A percentile compares a stretch with the other conserved stretches of the same genome.
These are phyloP conservation scores for Lepidonotus clava DNA, from an alignment of 2,888 invertebrate species.

Conservation along the genomic window DNA sequence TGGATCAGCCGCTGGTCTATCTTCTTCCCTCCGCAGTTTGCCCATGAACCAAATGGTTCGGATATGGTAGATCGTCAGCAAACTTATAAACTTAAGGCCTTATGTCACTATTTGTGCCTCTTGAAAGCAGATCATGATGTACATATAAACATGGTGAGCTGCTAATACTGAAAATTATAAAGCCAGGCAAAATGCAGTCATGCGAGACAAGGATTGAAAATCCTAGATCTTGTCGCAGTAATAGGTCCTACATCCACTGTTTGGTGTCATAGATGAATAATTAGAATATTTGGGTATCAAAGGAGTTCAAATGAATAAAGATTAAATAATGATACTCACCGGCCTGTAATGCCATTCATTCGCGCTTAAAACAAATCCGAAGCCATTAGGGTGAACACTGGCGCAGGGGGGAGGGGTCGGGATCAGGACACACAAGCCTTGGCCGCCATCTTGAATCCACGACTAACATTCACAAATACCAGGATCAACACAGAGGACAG, in stretches of 20 bases:
- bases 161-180: background rate
- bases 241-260: too few relatives aligned
- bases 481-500: conserved; percentile 9
- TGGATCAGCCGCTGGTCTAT: conserved; percentile 28
- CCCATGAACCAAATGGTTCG: too few relatives aligned
- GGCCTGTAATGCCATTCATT: conserved; percentile 49
- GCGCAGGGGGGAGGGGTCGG: conserved; percentile 1
- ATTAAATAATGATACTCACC: conserved; percentile 13
- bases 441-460: conserved; percentile 43
- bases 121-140: too few relatives aligned
- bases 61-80: too few relatives aligned
- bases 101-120: too few relatives aligned
- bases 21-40: conserved; percentile 40
- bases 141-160: too few relatives aligned
- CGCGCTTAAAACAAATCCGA: conserved; percentile 37
- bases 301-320: background rate
- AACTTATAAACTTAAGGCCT: too few relatives aligned
- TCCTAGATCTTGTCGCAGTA: too few relatives aligned
- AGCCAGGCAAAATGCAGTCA: conserved; percentile 12
- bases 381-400: conserved; percentile 22
- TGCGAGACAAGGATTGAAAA: conserved; percentile 9
- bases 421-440: conserved; percentile 39
- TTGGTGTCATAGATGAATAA: too few relatives aligned
- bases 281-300: too few relatives aligned
- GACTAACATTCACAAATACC: conserved; percentile 40